Evolutionary conservation across 2,797 vertebrate genomes (phyloP), one percentile per base, ranked within the genome.

Genomic region (Astyanax mexicanus): DNA sequence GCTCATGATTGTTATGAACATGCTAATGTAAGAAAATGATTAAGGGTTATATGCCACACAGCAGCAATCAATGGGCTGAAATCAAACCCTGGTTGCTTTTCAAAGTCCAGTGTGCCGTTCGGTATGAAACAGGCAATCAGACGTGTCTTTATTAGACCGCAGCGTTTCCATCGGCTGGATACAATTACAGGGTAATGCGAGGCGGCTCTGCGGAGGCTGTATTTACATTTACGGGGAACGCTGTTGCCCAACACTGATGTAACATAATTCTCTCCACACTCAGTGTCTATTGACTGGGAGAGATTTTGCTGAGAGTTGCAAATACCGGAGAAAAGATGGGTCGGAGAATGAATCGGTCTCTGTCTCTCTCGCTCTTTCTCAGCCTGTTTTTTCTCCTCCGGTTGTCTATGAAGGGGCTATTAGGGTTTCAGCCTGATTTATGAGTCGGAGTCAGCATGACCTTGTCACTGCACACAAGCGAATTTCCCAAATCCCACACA

Each of bases 171-270:
- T 64, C 51, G 49, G 60, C 54, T 74, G 40, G 74, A 70, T 83
- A 76, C 15, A 66, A 57, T 80, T 74, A 64, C 77, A 69, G n/a
- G 1, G 80, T 77, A 82, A 87, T 62, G 49, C 4, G 75, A 85
- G 71, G 44, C 67, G 37, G 12, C 17, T 32, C 38, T 71, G 74
- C 82, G 73, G 55, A 37, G 44, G 68, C 68, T 68, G 73, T 86
- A 66, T 90, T 88, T 89, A 81, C 75, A 75, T 77, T 80, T 37
- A 40, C 5, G 58, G 21, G 23, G 52, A 76, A 51, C 51, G 64
- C 61, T 85, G 82, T 85, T 62, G 71, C 77, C 67, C 83, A 87
- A 85, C 83, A 88, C 68, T 47, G 49, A 19, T 67, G 80, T 80
- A 86, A 87, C 80, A 72, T 3, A 52, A 89, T 80, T 82, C 75